These are phyloP conservation scores for Oligia strigilis DNA, from an alignment of 2,888 invertebrate genomes.

Conservation along the genomic window DNA sequence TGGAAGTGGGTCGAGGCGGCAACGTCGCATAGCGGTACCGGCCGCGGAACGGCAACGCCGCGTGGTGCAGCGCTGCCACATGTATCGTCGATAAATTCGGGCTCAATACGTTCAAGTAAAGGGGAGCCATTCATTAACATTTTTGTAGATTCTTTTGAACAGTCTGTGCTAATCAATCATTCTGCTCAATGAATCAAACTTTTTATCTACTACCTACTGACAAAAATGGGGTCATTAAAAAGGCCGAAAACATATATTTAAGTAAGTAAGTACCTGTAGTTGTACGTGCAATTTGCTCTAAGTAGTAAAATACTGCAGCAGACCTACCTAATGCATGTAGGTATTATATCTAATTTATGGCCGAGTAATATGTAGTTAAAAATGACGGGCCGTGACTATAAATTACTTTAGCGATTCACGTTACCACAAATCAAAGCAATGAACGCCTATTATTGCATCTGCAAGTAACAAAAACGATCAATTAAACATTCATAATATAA, in stretches of 20 bases:
- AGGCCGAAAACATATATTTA: background rate
- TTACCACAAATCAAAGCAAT: slow-evolving; percentile 60
- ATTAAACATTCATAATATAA: slow-evolving; percentile 36
- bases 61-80: slow-evolving; percentile 59
- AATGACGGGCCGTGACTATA: slow-evolving; percentile 37
- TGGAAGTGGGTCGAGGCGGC: slow-evolving; percentile 82
- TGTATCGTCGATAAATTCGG: slow-evolving; percentile 54
- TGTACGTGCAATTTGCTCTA: background rate
- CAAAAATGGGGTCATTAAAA: slow-evolving; percentile 18
- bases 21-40: slow-evolving; percentile 84
- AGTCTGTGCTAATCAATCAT: slow-evolving; percentile 23
- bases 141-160: slow-evolving; percentile 30
- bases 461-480: slow-evolving; percentile 34
- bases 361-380: slow-evolving; percentile 30
- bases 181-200: slow-evolving; percentile 8
- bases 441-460: slow-evolving; percentile 46
- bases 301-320: slow-evolving; percentile 7
- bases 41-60: slow-evolving; percentile 75
- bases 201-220: slow-evolving; percentile 4
- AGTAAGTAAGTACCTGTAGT: too few species aligned
- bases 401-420: slow-evolving; percentile 51
- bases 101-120: slow-evolving; percentile 40
- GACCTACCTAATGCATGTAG: background rate
- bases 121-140: slow-evolving; percentile 41
- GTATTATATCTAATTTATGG: slow-evolving; percentile 32